These are phyloP conservation scores for Geotrupes spiniger DNA, from an alignment of 2,888 invertebrate genomes.

Conservation along the genomic window DNA sequence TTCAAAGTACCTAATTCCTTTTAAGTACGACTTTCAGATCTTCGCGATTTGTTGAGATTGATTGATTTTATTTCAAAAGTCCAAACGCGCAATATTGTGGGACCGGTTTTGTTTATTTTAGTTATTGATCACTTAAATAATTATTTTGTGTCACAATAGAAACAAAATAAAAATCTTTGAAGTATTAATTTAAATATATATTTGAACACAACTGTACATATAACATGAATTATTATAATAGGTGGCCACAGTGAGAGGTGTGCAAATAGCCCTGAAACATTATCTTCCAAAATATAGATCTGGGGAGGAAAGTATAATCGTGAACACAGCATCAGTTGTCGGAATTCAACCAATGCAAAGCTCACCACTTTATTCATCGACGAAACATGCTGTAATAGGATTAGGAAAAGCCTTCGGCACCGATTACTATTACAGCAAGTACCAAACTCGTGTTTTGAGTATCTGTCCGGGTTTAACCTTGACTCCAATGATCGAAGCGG, in stretches of 20 bases:
- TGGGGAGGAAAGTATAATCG: slow-evolving; percentile 27
- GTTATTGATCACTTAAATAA: no score
- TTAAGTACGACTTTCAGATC: no score
- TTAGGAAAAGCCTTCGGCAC: slow-evolving; percentile 24
- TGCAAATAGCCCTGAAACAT: slow-evolving; percentile 27
- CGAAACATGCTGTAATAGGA: slow-evolving; percentile 32
- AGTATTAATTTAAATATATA: no score
- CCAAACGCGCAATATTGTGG: no score
- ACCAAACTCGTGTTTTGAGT: slow-evolving; percentile 26
- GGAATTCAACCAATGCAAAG: slow-evolving; percentile 23
- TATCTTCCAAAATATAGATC: slow-evolving; percentile 33
- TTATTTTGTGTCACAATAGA: no score
- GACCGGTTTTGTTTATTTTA: no score
- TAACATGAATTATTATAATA: no score
- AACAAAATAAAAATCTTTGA: no score
- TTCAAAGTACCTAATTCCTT: no score
- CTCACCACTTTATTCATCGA: slow-evolving; percentile 26
- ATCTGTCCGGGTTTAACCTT: slow-evolving; percentile 29
- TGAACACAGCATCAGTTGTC: slow-evolving; percentile 30
- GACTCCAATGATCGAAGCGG: slow-evolving; percentile 10
- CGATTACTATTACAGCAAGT: slow-evolving; percentile 19
- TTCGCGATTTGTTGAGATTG: no score
- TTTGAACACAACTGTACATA: no score
- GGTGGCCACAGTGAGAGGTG: slow-evolving; percentile 25
- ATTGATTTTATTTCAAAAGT: no score